Evolutionary conservation across 2,113 vertebrate genomes (phyloP), one percentile per base, ranked within the genome.

Genomic region (Synchiropus splendidus): DNA sequence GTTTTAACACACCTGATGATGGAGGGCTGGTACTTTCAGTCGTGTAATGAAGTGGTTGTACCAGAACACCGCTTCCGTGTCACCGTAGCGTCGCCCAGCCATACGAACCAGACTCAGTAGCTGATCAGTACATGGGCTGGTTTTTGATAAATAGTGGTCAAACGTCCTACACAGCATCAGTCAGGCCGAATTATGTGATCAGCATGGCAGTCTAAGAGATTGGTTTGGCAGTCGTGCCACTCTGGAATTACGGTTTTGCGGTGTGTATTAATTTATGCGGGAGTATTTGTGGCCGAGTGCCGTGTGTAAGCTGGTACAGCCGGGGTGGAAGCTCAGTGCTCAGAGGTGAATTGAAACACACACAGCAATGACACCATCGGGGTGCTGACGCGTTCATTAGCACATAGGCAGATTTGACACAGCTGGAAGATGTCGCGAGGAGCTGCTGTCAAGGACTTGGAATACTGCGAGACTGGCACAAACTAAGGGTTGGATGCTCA

Each of bases 361-460:
- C 62, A 68, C 70, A 56, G 75, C 67, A 71, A 74, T 74, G 71
- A 80, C 70, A 76, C 64, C 58, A 75, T 59, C 42, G 64, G 65
- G 71, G 55, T 67, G 64, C 74, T 76, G 73, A 75, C 72, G 74
- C 67, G 51, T 83, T 83, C 78, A 83, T 83, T 80, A 83, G 72
- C 76, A 79, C 71, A 77, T 71, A 78, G 76, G 75, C 77, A 70
- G 72, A 77, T 80, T 73, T 80, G 76, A 70, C 67, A 71, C 80
- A 70, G 82, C 80, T 71, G 74, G 70, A 70, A 67, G 66, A 76
- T 64, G 74, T 76, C 70, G 77, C 64, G 60, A 73, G 62, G 64
- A 74, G 76, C 73, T 78, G 61, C 75, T 82, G 79, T 85, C 82
- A 85, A 79, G 78, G 78, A 83, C 82, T 67, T 71, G 74, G 77